These are phyloP conservation scores for Drosophila algonquin DNA, from an alignment of 2,888 invertebrate species.

Conservation along the genomic window DNA sequence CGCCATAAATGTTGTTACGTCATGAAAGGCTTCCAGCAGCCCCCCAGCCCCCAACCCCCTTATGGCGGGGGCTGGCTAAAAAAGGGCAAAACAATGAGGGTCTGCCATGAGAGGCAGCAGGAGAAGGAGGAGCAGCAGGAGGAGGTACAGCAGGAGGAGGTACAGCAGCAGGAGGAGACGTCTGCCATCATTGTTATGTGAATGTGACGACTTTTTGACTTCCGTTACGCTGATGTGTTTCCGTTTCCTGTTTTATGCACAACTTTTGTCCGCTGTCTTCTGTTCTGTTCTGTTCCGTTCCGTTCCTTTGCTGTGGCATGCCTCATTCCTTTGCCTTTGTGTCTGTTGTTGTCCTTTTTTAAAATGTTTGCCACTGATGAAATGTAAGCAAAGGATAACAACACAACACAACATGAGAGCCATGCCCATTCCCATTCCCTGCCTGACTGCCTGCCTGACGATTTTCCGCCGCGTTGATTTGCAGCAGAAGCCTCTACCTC, in stretches of 20 bases:
- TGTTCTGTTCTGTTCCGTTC: conserved; percentile 24
- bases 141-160: conserved; percentile 20
- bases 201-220: conserved; percentile 81
- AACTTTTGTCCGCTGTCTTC: conserved; percentile 55
- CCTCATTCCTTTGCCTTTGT: background rate
- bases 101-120: conserved; percentile 42
- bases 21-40: conserved; percentile 31
- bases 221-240: conserved; percentile 83
- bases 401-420: conserved; percentile 8
- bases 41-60: background rate
- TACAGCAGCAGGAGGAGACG: conserved; percentile 35
- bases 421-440: conserved; percentile 3
- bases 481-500: conserved; percentile 39
- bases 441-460: conserved; percentile 51
- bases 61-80: conserved; percentile 47
- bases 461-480: conserved; percentile 82
- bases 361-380: conserved; percentile 46
- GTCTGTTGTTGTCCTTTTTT: conserved; percentile 37
- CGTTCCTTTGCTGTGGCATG: conserved; percentile 13
- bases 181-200: conserved; percentile 78
- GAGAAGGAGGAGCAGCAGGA: conserved; percentile 19
- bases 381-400: conserved; percentile 47
- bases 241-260: conserved; percentile 81
- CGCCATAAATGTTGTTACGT: conserved; percentile 79
- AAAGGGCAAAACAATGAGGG: conserved; percentile 57